These are phyloP conservation scores for Pterophyllum scalare DNA, from an alignment of 2,113 vertebrate species.

Conservation along the genomic window DNA sequence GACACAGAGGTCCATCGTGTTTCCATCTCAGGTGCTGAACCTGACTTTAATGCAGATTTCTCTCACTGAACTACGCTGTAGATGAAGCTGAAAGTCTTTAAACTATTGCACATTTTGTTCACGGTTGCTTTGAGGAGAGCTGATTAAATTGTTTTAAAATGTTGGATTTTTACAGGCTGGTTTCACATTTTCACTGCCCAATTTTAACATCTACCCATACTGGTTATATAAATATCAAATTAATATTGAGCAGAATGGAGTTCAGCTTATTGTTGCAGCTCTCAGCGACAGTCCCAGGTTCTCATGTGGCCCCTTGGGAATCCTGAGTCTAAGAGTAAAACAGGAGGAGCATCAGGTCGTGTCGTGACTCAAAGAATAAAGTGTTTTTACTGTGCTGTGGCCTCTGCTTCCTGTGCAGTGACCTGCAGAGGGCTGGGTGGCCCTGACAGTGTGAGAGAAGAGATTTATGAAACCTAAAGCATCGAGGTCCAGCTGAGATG, in stretches of 20 bases:
- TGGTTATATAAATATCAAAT: neutral
- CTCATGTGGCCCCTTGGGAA: neutral
- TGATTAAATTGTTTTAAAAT: too few relatives aligned
- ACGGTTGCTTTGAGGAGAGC: too few relatives aligned
- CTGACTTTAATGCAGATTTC: neutral
- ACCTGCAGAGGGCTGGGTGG: conserved; percentile 31
- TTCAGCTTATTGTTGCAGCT: neutral
- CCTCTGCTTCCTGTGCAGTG: conserved; percentile 25
- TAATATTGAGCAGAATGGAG: neutral
- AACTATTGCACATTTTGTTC: too few relatives aligned
- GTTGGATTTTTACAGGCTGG: too few relatives aligned
- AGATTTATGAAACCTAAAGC: conserved; percentile 34
- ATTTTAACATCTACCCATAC: neutral
- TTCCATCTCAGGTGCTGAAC: neutral
- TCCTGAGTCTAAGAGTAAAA: neutral
- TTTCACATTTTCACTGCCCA: neutral
- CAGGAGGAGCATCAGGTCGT: neutral
- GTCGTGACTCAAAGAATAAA: neutral
- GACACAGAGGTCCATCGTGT: neutral
- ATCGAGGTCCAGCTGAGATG: conserved; percentile 22
- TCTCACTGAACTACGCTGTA: neutral
- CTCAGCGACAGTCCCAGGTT: accelerated
- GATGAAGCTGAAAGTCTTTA: too few relatives aligned
- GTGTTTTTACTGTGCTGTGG: conserved; percentile 2
- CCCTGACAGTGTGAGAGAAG: neutral